These are phyloP conservation scores for Cosmopolites sordidus DNA, from an alignment of 2,888 invertebrate species.

Conservation along the genomic window DNA sequence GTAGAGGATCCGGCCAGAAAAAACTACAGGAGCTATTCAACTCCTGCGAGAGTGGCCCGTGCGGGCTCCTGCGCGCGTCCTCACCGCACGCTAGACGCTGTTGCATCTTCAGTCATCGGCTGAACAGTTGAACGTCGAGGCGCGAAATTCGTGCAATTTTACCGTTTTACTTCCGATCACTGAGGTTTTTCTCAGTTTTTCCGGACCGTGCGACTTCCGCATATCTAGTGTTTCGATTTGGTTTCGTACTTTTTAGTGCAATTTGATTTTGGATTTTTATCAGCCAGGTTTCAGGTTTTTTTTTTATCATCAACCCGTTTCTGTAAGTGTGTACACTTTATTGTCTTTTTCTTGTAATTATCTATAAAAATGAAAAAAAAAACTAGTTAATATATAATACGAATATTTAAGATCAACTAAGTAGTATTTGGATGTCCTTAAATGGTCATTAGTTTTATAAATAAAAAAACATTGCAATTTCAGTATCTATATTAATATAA, in stretches of 20 bases:
- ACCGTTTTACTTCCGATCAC: slow-evolving; percentile 12
- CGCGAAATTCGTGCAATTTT: slow-evolving; percentile 28
- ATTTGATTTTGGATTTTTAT: slow-evolving; percentile 13
- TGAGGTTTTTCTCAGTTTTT: slow-evolving; percentile 8
- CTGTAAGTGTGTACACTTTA: too few species aligned
- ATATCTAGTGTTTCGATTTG: neutral
- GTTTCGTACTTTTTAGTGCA: slow-evolving; percentile 5
- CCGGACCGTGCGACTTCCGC: neutral
- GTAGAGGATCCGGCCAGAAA: neutral
- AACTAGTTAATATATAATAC: too few species aligned
- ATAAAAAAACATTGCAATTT: too few species aligned
- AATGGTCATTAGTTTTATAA: too few species aligned
- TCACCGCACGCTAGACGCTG: slow-evolving; percentile 42
- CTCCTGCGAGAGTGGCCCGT: slow-evolving; percentile 17
- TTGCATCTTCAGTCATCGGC: slow-evolving; percentile 44
- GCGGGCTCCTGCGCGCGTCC: slow-evolving; percentile 30
- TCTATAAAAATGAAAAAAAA: too few species aligned
- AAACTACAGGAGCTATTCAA: slow-evolving; percentile 10
- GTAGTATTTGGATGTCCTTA: too few species aligned
- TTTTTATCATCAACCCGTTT: neutral
- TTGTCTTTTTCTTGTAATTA: too few species aligned
- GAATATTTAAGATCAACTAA: too few species aligned
- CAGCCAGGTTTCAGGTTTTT: neutral
- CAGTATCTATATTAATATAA: too few species aligned
- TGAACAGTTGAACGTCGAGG: slow-evolving; percentile 35